Evolutionary conservation across 2,888 invertebrate genomes (phyloP), one percentile per base, ranked within the genome.

Genomic region (Hyposoter dolosus): DNA sequence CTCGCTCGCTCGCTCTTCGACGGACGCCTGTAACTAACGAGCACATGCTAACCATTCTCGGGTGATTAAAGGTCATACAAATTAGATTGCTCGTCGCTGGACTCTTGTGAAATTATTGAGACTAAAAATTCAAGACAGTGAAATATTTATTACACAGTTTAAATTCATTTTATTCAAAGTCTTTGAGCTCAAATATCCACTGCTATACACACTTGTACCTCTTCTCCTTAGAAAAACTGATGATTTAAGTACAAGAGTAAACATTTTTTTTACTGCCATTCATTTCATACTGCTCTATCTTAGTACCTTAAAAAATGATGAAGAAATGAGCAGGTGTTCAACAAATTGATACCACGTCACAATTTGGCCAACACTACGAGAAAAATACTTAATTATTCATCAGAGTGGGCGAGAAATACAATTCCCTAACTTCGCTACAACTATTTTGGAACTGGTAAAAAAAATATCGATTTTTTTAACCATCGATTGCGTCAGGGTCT

Each of bases 11-110:
- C 60, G 23, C 60, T 88, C 89, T 85, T 83, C 89, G 87, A 80
- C 89, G 83, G 79, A 74, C 88, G 87, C 82, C 83, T 84, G 78
- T 84, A 87, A 84, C 89, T 92, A 91, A 92, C 89, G 91, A 92
- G 89, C 88, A 86, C 84, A 71, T 72, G 74, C 60, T 78, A 74
- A 71, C 83, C 82, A 83, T 82, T 75, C 82, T 65, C 69, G 66
- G 60, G 77, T 77, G 80, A 86, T 81, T 82, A 78, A 86, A 83
- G 69, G 63, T 72, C 72, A 65, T 79, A 77, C 72, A 66, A 63
- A 83, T 75, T 75, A 66, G 75, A 74, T 83, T 85, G 43, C 47
- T 15, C 35, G 69, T 47, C 56, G 68, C n/a, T 23, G 69, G 43
- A 19, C 63, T 72, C 35, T 53, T 50, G 68, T 32, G 40, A 40